A percentile compares a stretch with the other conserved stretches of the same genome.
These are phyloP conservation scores for Antitype chi DNA, from an alignment of 2,888 invertebrate species.

Conservation along the genomic window DNA sequence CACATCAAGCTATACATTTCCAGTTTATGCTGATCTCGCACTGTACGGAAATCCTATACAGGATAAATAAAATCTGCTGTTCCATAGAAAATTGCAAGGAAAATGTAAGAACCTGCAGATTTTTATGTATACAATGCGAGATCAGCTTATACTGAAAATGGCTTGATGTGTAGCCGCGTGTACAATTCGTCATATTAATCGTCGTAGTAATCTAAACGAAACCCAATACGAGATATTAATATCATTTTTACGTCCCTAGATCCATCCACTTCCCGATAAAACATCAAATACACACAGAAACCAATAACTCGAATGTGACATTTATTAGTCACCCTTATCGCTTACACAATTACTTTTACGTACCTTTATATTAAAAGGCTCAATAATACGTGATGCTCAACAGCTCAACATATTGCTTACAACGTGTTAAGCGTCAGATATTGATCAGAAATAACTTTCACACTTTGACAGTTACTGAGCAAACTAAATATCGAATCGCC, in stretches of 20 bases:
- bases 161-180: too few relatives aligned
- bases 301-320: constrained; percentile 34
- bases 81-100: too few relatives aligned
- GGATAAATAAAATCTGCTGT: too few relatives aligned
- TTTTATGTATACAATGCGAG: too few relatives aligned
- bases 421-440: constrained; percentile 7
- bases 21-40: too few relatives aligned
- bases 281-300: constrained; percentile 25
- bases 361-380: constrained; percentile 11
- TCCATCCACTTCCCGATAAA: constrained; percentile 17
- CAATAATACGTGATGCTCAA: constrained; percentile 25
- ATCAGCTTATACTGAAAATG: too few relatives aligned
- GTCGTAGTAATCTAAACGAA: neutral
- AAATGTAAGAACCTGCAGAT: too few relatives aligned
- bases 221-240: constrained; percentile 9
- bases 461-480: constrained; percentile 11
- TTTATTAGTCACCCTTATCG: constrained; percentile 34
- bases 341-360: constrained; percentile 25
- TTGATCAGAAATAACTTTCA: constrained; percentile 6
- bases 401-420: constrained; percentile 17
- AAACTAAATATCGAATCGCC: neutral
- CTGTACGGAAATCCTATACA: too few relatives aligned
- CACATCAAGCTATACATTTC: too few relatives aligned
- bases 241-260: constrained; percentile 1
- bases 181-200: constrained; percentile 10